A percentile compares a stretch with the other conserved stretches of the same genome.
Evolutionary conservation across 92 coral and sea anemone species (phyloP).

Genomic region (Epizoanthus stellaris): DNA sequence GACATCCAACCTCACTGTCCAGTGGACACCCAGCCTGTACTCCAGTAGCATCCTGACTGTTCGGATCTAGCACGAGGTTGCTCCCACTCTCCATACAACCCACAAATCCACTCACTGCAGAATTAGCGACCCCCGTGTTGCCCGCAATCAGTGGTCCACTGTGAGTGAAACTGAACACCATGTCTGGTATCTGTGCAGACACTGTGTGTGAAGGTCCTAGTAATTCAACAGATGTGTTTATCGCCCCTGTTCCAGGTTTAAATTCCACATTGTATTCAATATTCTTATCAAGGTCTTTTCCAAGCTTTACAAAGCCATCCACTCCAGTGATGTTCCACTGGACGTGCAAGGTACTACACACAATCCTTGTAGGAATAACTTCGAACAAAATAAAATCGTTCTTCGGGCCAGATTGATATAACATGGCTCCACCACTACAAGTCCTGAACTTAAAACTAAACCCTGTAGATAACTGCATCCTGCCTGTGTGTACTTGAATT

Average conservation of each 20-base stretch:
- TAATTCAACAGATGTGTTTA: slow-evolving; percentile 72
- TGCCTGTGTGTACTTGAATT: slow-evolving; percentile 67
- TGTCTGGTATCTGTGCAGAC: slow-evolving; percentile 60
- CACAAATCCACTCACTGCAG: background rate
- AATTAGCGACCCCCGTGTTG: slow-evolving; percentile 16
- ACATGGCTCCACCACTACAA: slow-evolving; percentile 87
- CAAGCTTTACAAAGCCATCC: slow-evolving; percentile 60
- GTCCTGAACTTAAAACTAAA: slow-evolving; percentile 83
- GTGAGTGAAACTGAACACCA: slow-evolving; percentile 55
- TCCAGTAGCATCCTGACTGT: too few species aligned
- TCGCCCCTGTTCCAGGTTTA: slow-evolving; percentile 60
- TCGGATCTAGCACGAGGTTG: too few species aligned
- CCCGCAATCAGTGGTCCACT: slow-evolving; percentile 85
- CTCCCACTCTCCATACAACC: too few species aligned
- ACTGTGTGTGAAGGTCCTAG: slow-evolving; percentile 43
- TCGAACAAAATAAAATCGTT: slow-evolving; percentile 64
- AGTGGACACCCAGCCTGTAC: too few species aligned
- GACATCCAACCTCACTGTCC: too few species aligned
- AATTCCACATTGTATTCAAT: slow-evolving; percentile 66
- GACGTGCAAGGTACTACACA: slow-evolving; percentile 74
- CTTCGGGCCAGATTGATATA: slow-evolving; percentile 72
- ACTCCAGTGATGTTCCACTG: slow-evolving; percentile 73
- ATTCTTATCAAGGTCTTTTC: slow-evolving; percentile 79
- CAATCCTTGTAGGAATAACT: slow-evolving; percentile 72
- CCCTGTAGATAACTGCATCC: slow-evolving; percentile 64